phyloP scores from a whole-genome alignment of 2,113 vertebrate genomes.

The Haemorhous mexicanus region DNA sequence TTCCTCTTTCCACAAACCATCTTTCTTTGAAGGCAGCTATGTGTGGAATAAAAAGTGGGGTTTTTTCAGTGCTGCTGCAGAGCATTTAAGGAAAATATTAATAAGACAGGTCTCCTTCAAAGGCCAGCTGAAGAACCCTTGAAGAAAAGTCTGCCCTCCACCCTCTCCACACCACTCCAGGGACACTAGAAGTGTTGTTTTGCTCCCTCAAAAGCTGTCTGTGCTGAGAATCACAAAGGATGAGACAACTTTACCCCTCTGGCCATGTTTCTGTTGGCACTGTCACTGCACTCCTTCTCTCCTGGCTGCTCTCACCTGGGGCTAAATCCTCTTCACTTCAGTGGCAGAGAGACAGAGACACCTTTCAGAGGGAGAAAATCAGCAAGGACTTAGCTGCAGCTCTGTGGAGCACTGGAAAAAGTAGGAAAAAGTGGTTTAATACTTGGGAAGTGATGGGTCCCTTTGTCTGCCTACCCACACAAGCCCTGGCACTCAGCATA shows the following conservation, averaged over 20 bases:
- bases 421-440: not conserved
- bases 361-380: not conserved
- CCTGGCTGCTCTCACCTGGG: not conserved
- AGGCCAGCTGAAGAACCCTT: not conserved
- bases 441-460: not conserved
- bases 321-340: not conserved
- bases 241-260: not conserved
- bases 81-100: slow-evolving; percentile 22
- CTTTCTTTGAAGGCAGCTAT: slow-evolving; percentile 32
- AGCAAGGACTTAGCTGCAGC: not conserved
- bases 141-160: not conserved
- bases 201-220: not conserved
- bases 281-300: not conserved
- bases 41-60: not conserved
- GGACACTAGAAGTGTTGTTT: not conserved
- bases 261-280: not conserved
- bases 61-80: not conserved
- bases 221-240: not conserved
- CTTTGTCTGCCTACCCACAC: not conserved
- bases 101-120: not conserved
- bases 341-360: not conserved
- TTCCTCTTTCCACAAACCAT: slow-evolving; percentile 38
- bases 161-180: not conserved
- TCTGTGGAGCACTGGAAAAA: not conserved
- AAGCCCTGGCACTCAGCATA: not conserved